Evolutionary conservation across 2,888 invertebrate species (phyloP).

Genomic region (Drosophila meridionalis): DNA sequence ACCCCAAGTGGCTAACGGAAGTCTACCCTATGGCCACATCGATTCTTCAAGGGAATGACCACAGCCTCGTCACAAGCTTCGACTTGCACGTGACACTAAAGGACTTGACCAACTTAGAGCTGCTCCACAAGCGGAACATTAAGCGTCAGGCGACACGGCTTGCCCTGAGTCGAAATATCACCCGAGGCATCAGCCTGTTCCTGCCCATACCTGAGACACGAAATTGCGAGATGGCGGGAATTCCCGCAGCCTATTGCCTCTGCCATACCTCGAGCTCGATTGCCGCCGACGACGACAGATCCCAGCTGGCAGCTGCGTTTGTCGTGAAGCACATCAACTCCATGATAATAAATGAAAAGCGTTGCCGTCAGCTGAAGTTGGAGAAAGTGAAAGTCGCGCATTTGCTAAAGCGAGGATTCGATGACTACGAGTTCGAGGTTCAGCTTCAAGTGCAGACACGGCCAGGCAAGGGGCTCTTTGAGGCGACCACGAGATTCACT

Average conservation of each 20-base stretch:
- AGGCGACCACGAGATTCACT: conserved; percentile 33
- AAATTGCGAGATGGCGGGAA: not conserved
- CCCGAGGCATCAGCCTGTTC: not conserved
- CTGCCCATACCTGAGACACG: not conserved
- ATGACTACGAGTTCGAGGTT: not conserved
- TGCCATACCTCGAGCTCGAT: not conserved
- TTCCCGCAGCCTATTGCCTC: not conserved
- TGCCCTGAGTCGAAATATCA: not conserved
- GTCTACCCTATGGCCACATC: not conserved
- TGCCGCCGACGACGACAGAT: not conserved
- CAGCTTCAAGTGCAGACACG: not conserved
- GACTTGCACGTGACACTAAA: not conserved
- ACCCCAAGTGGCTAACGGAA: conserved; percentile 89
- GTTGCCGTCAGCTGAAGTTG: not conserved
- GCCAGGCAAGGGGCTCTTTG: conserved; percentile 42
- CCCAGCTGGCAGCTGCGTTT: not conserved
- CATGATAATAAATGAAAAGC: not conserved
- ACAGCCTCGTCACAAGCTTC: not conserved
- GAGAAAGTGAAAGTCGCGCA: not conserved
- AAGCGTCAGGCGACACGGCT: not conserved
- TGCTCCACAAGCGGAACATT: not conserved
- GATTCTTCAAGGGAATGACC: not conserved
- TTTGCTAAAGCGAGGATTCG: not conserved
- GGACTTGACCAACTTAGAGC: not conserved
- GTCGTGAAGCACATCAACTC: not conserved